Evolutionary conservation across 2,797 vertebrate genomes (phyloP).

Genomic region (Atherinosoma microstoma): DNA sequence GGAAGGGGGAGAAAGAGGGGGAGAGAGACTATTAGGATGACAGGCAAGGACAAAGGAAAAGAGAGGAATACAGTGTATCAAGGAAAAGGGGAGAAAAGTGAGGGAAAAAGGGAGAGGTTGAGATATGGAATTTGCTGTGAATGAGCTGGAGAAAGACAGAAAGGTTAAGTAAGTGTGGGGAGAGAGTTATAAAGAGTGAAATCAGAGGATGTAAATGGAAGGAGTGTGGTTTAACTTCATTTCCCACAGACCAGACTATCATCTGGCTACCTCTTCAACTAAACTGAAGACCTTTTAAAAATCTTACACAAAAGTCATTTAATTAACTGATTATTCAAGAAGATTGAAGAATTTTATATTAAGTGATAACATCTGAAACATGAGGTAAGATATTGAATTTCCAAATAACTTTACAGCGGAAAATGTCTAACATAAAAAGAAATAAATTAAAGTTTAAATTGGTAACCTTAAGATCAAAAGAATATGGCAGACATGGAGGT

Average conservation of each 20-base stretch:
- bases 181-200: slow-evolving; percentile 18
- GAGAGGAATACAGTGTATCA: slow-evolving; percentile 62
- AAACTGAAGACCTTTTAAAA: slow-evolving; percentile 6
- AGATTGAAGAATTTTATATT: neutral
- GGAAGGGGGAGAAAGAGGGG: slow-evolving; percentile 68
- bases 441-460: neutral
- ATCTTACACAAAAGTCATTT: neutral
- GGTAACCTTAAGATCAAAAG: neutral
- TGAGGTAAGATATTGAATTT: neutral
- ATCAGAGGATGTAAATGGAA: slow-evolving; percentile 11
- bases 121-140: slow-evolving; percentile 47
- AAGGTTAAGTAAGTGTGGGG: slow-evolving; percentile 2
- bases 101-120: slow-evolving; percentile 21
- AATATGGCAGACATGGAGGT: neutral
- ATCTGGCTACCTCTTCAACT: slow-evolving; percentile 17
- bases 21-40: slow-evolving; percentile 76
- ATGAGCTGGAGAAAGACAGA: slow-evolving; percentile 12
- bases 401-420: neutral
- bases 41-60: slow-evolving; percentile 75
- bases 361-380: neutral
- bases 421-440: neutral
- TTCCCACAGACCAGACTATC: slow-evolving; percentile 11
- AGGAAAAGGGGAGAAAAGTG: slow-evolving; percentile 35
- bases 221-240: slow-evolving; percentile 26
- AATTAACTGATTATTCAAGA: neutral